A percentile compares a stretch with the other conserved stretches of the same genome.
Evolutionary conservation across 2,888 invertebrate species (phyloP).

Genomic region (Leptinotarsa juncta): DNA sequence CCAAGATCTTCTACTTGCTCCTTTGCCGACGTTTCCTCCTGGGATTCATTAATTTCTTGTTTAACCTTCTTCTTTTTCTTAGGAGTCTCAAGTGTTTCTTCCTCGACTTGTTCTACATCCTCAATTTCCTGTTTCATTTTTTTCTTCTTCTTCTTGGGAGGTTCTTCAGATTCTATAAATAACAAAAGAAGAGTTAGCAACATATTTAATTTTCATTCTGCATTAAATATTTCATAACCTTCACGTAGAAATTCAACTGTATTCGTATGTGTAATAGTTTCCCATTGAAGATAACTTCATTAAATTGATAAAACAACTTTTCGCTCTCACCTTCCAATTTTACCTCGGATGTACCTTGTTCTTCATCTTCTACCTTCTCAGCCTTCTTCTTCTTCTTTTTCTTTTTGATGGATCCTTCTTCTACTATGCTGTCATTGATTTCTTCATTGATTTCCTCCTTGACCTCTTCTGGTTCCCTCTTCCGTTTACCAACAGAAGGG

Average conservation of each 20-base stretch:
- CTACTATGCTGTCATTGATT: slow-evolving; percentile 21
- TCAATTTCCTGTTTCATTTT: slow-evolving; percentile 53
- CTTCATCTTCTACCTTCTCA: slow-evolving; percentile 48
- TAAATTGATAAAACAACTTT: neutral
- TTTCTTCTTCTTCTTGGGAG: slow-evolving; percentile 60
- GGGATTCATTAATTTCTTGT: slow-evolving; percentile 37
- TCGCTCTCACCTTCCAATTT: slow-evolving; percentile 36
- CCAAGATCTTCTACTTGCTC: slow-evolving; percentile 27
- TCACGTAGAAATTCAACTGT: no score
- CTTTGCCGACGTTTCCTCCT: slow-evolving; percentile 47
- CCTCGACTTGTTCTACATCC: slow-evolving; percentile 55
- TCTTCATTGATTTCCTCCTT: slow-evolving; percentile 54
- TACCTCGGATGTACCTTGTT: slow-evolving; percentile 34
- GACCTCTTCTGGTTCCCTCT: slow-evolving; percentile 66
- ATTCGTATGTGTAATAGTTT: no score
- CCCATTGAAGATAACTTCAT: no score
- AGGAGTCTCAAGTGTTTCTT: slow-evolving; percentile 51
- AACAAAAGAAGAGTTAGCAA: neutral
- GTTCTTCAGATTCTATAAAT: slow-evolving; percentile 42
- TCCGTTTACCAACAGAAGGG: slow-evolving; percentile 71
- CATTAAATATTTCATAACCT: no score
- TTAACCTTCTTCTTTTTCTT: slow-evolving; percentile 55
- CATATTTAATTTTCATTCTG: no score
- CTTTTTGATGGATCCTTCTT: slow-evolving; percentile 29
- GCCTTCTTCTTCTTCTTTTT: slow-evolving; percentile 35